These are phyloP conservation scores for Garrulus glandarius DNA, from an alignment of 2,797 vertebrate genomes.

Conservation along the genomic window DNA sequence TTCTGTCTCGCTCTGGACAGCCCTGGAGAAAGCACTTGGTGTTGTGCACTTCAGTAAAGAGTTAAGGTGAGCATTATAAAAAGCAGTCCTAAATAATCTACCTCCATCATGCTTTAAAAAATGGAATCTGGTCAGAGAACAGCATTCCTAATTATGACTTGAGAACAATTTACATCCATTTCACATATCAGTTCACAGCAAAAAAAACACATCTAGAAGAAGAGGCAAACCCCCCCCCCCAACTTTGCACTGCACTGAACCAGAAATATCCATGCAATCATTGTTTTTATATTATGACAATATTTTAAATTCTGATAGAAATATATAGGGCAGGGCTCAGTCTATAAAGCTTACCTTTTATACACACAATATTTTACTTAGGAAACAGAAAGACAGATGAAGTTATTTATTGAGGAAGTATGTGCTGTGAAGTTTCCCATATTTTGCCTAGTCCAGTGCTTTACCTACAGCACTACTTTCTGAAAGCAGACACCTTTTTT, in stretches of 20 bases:
- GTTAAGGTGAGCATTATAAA: not conserved
- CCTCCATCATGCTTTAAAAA: not conserved
- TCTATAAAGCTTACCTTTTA: not conserved
- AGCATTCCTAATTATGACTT: not conserved
- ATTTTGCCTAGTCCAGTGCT: not conserved
- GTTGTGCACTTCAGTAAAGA: not conserved
- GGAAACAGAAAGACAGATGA: not conserved
- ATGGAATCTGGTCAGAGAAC: not conserved
- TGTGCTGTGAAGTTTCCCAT: rapidly evolving
- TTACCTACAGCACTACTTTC: not conserved
- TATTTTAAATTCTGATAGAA: not conserved
- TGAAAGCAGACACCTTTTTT: not conserved
- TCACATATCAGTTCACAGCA: not conserved
- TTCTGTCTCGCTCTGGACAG: not conserved
- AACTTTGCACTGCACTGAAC: not conserved
- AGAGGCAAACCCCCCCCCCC: rapidly evolving
- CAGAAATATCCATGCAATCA: not conserved
- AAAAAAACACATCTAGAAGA: not conserved
- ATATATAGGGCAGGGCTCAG: rapidly evolving
- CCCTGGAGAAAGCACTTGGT: not conserved
- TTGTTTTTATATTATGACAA: not conserved
- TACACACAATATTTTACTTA: not conserved
- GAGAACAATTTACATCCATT: not conserved
- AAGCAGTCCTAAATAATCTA: not conserved
- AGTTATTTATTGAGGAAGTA: not conserved